Conservation (phyloP, 2,797 vertebrate species). For the Holocentrus rufus region DNA sequence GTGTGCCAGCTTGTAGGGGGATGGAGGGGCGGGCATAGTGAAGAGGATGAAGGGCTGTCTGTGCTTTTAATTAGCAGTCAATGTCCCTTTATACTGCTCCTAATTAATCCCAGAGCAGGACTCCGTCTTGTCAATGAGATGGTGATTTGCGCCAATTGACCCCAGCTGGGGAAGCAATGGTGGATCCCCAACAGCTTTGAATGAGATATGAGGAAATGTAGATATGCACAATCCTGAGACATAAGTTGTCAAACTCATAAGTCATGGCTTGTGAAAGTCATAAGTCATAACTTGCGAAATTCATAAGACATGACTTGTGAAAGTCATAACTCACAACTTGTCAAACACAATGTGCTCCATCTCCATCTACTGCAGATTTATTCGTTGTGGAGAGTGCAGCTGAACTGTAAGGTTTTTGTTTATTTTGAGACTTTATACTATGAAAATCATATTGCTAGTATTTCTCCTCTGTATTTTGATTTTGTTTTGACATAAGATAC, state of each 20-base stretch:
- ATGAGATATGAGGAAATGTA: slow-evolving; percentile 11
- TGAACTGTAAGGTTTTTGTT: not conserved
- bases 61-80: slow-evolving; percentile 54
- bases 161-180: slow-evolving; percentile 17
- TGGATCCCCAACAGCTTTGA: slow-evolving; percentile 5
- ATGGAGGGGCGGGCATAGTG: not conserved
- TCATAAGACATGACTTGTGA: not conserved
- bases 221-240: slow-evolving; percentile 8
- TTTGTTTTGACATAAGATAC: not conserved
- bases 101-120: slow-evolving; percentile 55
- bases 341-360: slow-evolving; percentile 8
- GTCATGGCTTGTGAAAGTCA: slow-evolving; percentile 15
- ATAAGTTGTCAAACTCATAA: slow-evolving; percentile 8
- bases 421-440: not conserved
- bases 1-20: slow-evolving; percentile 1
- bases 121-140: slow-evolving; percentile 37
- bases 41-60: slow-evolving; percentile 30
- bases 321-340: not conserved
- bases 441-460: not conserved
- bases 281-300: not conserved
- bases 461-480: not conserved
- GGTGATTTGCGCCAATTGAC: slow-evolving; percentile 47
- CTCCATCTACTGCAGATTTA: slow-evolving; percentile 9
- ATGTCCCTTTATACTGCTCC: slow-evolving; percentile 23
- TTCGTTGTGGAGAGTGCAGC: not conserved